These are phyloP conservation scores for Epinotia demarniana DNA, from an alignment of 2,888 invertebrate genomes.

Conservation along the genomic window DNA sequence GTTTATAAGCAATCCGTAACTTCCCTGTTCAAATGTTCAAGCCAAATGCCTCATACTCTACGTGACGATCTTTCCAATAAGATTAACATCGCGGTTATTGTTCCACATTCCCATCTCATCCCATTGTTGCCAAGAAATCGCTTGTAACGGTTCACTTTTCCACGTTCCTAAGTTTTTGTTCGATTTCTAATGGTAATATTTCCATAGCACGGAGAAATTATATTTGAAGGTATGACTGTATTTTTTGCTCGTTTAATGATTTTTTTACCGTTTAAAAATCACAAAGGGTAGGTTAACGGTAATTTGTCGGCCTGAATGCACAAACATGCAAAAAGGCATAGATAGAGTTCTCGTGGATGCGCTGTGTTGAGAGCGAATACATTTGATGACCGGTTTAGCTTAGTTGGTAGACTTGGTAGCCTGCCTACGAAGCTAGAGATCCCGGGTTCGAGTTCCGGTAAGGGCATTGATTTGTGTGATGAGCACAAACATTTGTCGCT, in stretches of 20 bases:
- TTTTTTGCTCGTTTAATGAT: not conserved
- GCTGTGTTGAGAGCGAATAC: too few relatives aligned
- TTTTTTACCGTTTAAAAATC: not conserved
- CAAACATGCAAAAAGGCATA: not conserved
- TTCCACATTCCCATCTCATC: slow-evolving; percentile 56
- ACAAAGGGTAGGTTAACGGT: not conserved
- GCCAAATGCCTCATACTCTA: slow-evolving; percentile 75
- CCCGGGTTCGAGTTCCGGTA: too few relatives aligned
- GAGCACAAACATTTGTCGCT: too few relatives aligned
- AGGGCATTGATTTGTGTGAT: too few relatives aligned
- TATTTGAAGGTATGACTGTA: not conserved
- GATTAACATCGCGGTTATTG: slow-evolving; percentile 70
- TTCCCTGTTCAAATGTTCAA: slow-evolving; percentile 21
- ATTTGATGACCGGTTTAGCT: too few relatives aligned
- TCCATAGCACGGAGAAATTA: slow-evolving; percentile 13
- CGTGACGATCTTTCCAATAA: slow-evolving; percentile 73
- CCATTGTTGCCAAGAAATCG: slow-evolving; percentile 75
- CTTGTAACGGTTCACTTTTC: slow-evolving; percentile 74
- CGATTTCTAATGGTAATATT: slow-evolving; percentile 43
- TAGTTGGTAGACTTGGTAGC: too few relatives aligned
- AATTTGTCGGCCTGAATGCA: not conserved
- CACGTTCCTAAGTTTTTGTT: slow-evolving; percentile 64
- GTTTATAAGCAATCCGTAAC: slow-evolving; percentile 3
- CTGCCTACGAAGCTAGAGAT: too few relatives aligned
- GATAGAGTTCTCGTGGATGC: too few relatives aligned